These are phyloP conservation scores for Plecturocebus donacophilus DNA, from an alignment of 2,113 vertebrate species.

Conservation along the genomic window DNA sequence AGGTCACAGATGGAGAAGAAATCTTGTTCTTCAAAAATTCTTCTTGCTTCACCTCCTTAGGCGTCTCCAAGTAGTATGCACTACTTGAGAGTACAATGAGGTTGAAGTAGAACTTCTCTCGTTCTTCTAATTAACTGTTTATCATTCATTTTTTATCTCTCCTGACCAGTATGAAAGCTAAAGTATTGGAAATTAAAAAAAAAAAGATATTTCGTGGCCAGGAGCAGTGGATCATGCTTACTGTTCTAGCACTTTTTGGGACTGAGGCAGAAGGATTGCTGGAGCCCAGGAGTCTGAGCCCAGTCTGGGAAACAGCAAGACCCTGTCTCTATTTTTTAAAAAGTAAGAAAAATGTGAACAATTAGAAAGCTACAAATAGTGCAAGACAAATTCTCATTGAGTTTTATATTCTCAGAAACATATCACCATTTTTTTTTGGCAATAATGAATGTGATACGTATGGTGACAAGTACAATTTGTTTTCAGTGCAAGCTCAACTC, in stretches of 20 bases:
- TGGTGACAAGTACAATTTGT: background rate
- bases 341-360: background rate
- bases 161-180: constrained; percentile 17
- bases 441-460: accelerated
- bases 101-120: background rate
- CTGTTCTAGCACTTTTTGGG: too few species aligned
- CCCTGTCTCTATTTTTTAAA: too few species aligned
- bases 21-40: background rate
- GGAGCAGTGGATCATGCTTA: too few species aligned
- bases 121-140: background rate
- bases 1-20: background rate
- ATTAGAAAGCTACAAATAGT: background rate
- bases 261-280: too few species aligned
- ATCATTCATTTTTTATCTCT: background rate
- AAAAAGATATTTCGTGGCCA: background rate
- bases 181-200: background rate
- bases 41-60: too few species aligned
- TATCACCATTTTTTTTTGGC: too few species aligned
- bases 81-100: background rate
- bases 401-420: background rate
- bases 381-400: background rate
- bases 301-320: too few species aligned
- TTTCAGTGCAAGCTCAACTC: too few species aligned
- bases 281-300: too few species aligned
- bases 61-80: background rate